Percentiles rank a stretch among this genome's conserved stretches.
Conservation (phyloP, 2,888 invertebrate species). For the Napeogenes sylphis region DNA sequence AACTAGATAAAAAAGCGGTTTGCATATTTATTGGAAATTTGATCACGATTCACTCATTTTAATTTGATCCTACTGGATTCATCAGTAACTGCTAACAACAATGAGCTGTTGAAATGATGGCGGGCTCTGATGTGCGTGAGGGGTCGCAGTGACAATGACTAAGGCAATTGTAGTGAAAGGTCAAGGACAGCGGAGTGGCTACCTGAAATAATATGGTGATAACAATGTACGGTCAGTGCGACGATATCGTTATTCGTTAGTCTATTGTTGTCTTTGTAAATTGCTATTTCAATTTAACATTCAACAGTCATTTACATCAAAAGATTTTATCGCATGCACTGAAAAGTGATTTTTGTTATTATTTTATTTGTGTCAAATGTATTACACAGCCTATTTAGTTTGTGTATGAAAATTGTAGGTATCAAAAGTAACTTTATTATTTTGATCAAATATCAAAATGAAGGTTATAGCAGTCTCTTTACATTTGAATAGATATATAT, state of each 20-base stretch:
- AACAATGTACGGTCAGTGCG: not conserved
- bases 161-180: constrained; percentile 16
- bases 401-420: too few relatives aligned
- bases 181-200: constrained; percentile 21
- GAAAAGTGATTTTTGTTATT: too few relatives aligned
- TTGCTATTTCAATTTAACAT: constrained; percentile 3
- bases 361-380: not conserved
- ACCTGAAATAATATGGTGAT: constrained; percentile 1
- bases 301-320: not conserved
- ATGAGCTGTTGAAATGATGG: too few relatives aligned
- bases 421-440: too few relatives aligned
- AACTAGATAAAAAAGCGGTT: too few relatives aligned
- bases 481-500: not conserved
- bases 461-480: not conserved
- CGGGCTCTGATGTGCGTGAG: constrained; percentile 8
- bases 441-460: not conserved
- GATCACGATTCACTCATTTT: too few relatives aligned
- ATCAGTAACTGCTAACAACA: too few relatives aligned
- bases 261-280: constrained; percentile 5
- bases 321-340: not conserved
- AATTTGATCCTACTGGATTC: too few relatives aligned
- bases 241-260: constrained; percentile 6
- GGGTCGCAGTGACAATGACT: constrained; percentile 9
- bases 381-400: not conserved
- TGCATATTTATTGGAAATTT: too few relatives aligned